A percentile compares a stretch with the other conserved stretches of the same genome.
phyloP scores from a whole-genome alignment of 1,140 invertebrate species.

The Phortica variegata region DNA sequence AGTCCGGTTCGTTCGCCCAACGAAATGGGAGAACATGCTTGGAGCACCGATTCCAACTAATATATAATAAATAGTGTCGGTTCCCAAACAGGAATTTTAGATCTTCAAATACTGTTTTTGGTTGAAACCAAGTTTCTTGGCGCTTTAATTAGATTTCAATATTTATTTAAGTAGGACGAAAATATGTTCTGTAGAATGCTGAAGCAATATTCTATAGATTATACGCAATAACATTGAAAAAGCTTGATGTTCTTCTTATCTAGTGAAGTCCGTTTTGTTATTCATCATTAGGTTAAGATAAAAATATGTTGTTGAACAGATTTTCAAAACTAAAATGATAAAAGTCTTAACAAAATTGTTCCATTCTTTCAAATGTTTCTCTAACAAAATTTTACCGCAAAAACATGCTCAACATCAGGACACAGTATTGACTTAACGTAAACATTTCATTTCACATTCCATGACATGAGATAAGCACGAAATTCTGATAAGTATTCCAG shows the following conservation, averaged over 20 bases:
- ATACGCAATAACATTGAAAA: background rate
- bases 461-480: constrained; percentile 10
- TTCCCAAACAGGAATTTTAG: no score
- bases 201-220: background rate
- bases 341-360: background rate
- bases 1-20: no score
- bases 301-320: background rate
- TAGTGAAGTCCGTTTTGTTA: no score
- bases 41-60: no score
- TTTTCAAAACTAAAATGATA: background rate
- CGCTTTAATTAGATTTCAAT: no score
- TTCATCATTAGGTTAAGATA: no score
- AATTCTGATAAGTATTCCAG: constrained; percentile 11
- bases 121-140: no score
- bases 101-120: no score
- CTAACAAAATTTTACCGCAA: background rate
- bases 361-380: background rate
- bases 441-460: constrained; percentile 37
- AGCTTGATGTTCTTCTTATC: background rate
- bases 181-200: background rate
- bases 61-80: no score
- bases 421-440: constrained; percentile 40
- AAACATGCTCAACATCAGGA: background rate
- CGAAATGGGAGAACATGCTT: no score
- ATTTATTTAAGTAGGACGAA: constrained; percentile 8